Evolutionary conservation across 2,888 invertebrate species (phyloP).

Genomic region (Pandemis cinnamomeana): DNA sequence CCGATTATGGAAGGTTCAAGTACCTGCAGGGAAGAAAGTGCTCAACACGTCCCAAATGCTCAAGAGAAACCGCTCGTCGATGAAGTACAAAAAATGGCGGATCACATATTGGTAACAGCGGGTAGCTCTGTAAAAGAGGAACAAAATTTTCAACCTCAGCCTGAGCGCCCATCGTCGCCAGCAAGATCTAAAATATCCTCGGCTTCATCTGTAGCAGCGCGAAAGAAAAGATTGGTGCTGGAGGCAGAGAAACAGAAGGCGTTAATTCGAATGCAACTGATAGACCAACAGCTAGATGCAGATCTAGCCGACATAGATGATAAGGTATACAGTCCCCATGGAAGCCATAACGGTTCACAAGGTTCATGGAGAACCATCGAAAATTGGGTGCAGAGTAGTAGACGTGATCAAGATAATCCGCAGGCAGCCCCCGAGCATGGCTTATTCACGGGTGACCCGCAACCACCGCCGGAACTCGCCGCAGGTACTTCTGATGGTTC

Average conservation of each 20-base stretch:
- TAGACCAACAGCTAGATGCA: slow-evolving; percentile 20
- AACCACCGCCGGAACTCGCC: background rate
- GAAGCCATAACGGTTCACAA: background rate
- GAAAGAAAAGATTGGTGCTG: background rate
- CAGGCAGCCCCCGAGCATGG: slow-evolving; percentile 9
- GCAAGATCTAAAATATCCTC: no score
- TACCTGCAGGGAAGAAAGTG: background rate
- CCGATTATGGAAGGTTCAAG: background rate
- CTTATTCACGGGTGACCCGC: background rate
- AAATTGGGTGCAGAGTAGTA: background rate
- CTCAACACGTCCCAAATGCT: background rate
- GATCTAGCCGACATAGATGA: slow-evolving; percentile 25
- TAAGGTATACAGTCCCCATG: background rate
- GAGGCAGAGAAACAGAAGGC: slow-evolving; percentile 23
- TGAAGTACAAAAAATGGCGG: background rate
- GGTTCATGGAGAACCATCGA: background rate
- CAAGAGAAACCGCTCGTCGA: background rate
- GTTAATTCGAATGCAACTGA: slow-evolving; percentile 11
- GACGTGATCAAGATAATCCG: background rate
- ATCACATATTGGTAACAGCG: background rate
- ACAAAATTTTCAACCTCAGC: no score
- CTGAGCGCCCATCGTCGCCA: no score
- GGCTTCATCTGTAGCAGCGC: background rate
- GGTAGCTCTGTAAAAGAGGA: no score
- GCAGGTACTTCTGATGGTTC: background rate